These are phyloP conservation scores for Emydura subglobosa DNA, from an alignment of 2,113 vertebrate genomes.

Conservation along the genomic window DNA sequence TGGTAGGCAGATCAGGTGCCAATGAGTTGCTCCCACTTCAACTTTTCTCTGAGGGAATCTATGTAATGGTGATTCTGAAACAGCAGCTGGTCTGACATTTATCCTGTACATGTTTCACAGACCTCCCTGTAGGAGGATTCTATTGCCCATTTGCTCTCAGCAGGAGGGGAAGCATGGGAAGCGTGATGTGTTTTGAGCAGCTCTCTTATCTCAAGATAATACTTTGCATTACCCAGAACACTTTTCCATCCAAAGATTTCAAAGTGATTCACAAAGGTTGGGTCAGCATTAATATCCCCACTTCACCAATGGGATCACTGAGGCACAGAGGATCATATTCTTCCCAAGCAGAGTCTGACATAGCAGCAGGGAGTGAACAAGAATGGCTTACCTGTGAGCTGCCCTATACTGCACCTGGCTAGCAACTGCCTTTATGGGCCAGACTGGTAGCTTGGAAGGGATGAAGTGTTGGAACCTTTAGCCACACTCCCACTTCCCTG, in stretches of 20 bases:
- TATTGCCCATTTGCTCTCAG: not conserved
- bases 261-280: not conserved
- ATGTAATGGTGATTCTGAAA: not conserved
- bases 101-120: not conserved
- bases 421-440: not conserved
- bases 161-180: not conserved
- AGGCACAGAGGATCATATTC: not conserved
- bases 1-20: not conserved
- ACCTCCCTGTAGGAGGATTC: not conserved
- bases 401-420: not conserved
- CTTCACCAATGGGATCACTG: not conserved
- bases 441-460: not conserved
- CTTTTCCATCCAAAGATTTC: not conserved
- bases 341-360: not conserved
- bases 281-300: not conserved
- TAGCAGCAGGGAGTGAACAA: not conserved
- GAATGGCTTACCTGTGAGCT: not conserved
- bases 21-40: not conserved
- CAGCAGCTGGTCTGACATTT: not conserved
- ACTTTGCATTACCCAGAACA: not conserved
- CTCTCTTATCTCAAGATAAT: not conserved
- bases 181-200: not conserved
- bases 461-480: not conserved
- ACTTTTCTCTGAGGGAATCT: not conserved
- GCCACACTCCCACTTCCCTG: accelerated